Conservation (phyloP, 2,797 vertebrate genomes). For the Peromyscus aztecus region DNA sequence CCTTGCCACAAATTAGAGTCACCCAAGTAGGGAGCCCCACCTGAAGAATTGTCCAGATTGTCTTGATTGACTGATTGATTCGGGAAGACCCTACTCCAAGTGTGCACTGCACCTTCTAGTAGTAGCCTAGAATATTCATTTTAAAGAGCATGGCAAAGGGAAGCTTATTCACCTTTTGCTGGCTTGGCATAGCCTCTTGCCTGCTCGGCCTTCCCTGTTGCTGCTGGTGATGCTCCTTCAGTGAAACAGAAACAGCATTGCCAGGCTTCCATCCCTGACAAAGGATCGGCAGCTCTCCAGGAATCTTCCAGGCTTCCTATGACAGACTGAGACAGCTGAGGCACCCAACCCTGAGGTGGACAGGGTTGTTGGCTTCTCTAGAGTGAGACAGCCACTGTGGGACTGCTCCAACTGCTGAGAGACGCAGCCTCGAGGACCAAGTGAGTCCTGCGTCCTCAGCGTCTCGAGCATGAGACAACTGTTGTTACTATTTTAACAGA, state of each 20-base stretch:
- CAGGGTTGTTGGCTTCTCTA: background rate
- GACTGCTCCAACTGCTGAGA: background rate
- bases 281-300: background rate
- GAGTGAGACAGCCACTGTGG: background rate
- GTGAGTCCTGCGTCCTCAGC: background rate
- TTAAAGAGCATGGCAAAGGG: background rate
- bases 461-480: background rate
- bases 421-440: background rate
- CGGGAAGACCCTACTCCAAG: background rate
- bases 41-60: background rate
- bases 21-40: background rate
- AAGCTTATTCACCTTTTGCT: background rate
- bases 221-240: background rate
- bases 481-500: background rate
- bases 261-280: background rate
- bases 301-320: background rate
- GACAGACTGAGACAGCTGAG: background rate
- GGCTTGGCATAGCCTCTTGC: background rate
- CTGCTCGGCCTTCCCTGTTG: background rate
- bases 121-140: background rate
- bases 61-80: background rate
- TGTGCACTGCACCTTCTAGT: too few relatives aligned
- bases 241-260: background rate
- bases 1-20: background rate
- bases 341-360: background rate